A percentile compares a stretch with the other conserved stretches of the same genome.
These are phyloP conservation scores for Echinarachnius parma DNA, from an alignment of 53 echinoderm and acorn worm species.

Conservation along the genomic window DNA sequence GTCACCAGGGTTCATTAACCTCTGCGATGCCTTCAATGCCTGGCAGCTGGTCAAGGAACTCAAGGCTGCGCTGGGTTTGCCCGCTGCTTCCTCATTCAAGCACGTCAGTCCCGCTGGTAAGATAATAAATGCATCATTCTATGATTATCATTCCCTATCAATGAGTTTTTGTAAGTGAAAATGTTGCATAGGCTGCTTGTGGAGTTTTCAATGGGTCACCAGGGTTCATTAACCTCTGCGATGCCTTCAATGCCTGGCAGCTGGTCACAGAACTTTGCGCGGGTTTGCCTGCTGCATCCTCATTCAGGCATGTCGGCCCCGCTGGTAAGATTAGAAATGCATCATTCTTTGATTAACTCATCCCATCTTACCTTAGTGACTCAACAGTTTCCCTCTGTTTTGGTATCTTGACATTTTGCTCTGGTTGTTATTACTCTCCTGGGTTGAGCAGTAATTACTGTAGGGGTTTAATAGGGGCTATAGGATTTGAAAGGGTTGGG, in stretches of 20 bases:
- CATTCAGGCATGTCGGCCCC: slow-evolving; percentile 96
- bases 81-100: slow-evolving; percentile 92
- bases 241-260: slow-evolving; percentile 91
- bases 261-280: slow-evolving; percentile 80
- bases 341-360: no score
- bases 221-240: slow-evolving; percentile 94
- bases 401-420: no score
- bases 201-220: slow-evolving; percentile 87
- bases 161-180: no score
- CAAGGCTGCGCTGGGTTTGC: slow-evolving; percentile 66
- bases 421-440: no score
- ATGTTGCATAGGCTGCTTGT: slow-evolving; percentile 62
- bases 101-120: slow-evolving; percentile 96
- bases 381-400: no score
- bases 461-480: no score
- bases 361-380: no score
- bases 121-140: no score
- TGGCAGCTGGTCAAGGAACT: slow-evolving; percentile 91
- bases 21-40: slow-evolving; percentile 91
- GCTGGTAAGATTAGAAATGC: slow-evolving; percentile 83
- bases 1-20: slow-evolving; percentile 91
- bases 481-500: no score
- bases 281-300: slow-evolving; percentile 75
- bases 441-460: no score
- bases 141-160: no score